Evolutionary conservation across 1,140 invertebrate species (phyloP).

Genomic region (Agrypnia vestita): DNA sequence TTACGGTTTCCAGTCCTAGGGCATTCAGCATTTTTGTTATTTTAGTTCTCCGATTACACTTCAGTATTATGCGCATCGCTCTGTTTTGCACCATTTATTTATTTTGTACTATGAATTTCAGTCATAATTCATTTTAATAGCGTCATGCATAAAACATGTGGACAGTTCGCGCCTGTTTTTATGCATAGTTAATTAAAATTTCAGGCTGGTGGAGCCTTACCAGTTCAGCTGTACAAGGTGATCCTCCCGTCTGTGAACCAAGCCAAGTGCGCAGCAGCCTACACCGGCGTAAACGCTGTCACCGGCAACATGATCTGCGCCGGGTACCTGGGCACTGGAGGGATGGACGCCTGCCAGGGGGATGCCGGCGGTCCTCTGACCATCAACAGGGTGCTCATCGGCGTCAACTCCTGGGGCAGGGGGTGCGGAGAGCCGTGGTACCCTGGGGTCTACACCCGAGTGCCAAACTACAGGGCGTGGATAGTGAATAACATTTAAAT

Average conservation of each 20-base stretch:
- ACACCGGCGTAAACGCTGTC: constrained; percentile 65
- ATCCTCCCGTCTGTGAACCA: constrained; percentile 64
- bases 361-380: constrained; percentile 76
- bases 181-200: not conserved
- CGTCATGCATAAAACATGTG: too few species aligned
- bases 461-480: constrained; percentile 71
- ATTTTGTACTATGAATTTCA: too few species aligned
- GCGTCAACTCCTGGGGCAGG: constrained; percentile 75
- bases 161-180: not conserved
- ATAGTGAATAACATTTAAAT: constrained; percentile 62
- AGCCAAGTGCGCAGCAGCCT: constrained; percentile 62
- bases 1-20: too few species aligned
- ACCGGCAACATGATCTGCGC: constrained; percentile 83
- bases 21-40: too few species aligned
- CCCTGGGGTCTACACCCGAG: constrained; percentile 79
- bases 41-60: too few species aligned
- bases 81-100: too few species aligned
- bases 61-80: too few species aligned
- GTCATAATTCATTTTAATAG: too few species aligned
- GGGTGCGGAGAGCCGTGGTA: constrained; percentile 74
- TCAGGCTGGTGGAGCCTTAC: constrained; percentile 51
- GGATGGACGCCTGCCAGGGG: constrained; percentile 72
- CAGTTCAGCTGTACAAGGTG: constrained; percentile 65
- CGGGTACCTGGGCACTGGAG: constrained; percentile 68
- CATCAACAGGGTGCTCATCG: constrained; percentile 69